Conservation (phyloP, 2,113 vertebrate species). For the Oenanthe melanoleuca region DNA sequence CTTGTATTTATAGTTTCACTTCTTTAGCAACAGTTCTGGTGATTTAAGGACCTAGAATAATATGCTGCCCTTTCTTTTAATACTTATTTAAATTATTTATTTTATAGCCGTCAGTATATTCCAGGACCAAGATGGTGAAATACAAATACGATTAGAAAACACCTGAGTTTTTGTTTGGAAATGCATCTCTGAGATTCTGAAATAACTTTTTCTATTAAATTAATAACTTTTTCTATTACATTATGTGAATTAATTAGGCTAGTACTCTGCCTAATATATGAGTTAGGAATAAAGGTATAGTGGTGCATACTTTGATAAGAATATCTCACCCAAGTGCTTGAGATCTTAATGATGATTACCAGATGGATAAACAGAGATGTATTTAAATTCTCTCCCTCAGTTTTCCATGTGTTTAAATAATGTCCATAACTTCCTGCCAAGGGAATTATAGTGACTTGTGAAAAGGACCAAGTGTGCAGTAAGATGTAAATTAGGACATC, state of each 20-base stretch:
- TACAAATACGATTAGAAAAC: slow-evolving; percentile 52
- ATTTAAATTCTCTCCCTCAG: background rate
- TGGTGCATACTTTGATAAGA: background rate
- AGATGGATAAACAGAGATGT: background rate
- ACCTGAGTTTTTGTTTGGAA: slow-evolving; percentile 39
- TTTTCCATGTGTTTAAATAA: background rate
- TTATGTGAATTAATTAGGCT: slow-evolving; percentile 10
- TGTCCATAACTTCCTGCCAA: background rate
- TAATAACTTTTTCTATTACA: slow-evolving; percentile 51
- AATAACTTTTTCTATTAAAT: slow-evolving; percentile 54
- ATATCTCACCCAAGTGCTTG: background rate
- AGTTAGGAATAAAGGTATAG: background rate
- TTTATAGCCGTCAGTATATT: background rate
- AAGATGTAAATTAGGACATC: background rate
- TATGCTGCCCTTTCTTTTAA: background rate
- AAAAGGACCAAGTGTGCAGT: background rate
- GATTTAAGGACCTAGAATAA: background rate
- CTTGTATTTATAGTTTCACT: background rate
- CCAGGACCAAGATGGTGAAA: background rate
- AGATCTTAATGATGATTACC: background rate
- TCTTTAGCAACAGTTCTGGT: background rate
- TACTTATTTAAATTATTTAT: background rate
- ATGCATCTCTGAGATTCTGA: slow-evolving; percentile 37
- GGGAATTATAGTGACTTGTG: background rate
- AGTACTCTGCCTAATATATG: background rate